These are phyloP conservation scores for Lasaia peninsularis DNA, from an alignment of 1,140 invertebrate species.

Conservation along the genomic window DNA sequence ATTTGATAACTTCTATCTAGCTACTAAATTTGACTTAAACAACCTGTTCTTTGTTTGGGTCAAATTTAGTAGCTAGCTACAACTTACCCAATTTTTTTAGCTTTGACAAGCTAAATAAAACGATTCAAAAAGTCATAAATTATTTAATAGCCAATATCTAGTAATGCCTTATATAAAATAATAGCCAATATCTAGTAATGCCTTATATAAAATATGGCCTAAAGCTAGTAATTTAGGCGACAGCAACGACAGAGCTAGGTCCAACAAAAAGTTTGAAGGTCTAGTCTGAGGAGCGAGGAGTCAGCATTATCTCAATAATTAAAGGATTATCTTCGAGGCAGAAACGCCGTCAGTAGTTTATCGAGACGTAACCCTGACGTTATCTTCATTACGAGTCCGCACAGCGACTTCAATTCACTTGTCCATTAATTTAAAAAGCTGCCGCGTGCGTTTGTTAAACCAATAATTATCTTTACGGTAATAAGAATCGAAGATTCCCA, in stretches of 20 bases:
- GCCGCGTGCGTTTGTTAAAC: constrained; percentile 57
- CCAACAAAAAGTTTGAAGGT: constrained; percentile 34
- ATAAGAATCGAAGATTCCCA: constrained; percentile 48
- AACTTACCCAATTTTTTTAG: too few species aligned
- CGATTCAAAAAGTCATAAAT: too few species aligned
- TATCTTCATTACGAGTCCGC: constrained; percentile 68
- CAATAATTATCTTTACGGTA: constrained; percentile 62
- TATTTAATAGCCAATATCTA: too few species aligned
- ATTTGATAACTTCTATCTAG: too few species aligned
- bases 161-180: too few species aligned
- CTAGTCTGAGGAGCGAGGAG: constrained; percentile 40
- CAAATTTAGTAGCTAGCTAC: too few species aligned
- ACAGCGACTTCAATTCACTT: constrained; percentile 61
- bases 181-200: too few species aligned
- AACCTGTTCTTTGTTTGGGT: too few species aligned
- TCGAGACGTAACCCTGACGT: constrained; percentile 47
- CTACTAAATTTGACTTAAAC: too few species aligned
- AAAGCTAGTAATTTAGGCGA: neutral
- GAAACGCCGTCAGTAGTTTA: constrained; percentile 65
- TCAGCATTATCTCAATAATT: constrained; percentile 60
- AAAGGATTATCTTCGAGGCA: constrained; percentile 54
- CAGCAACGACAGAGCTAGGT: neutral
- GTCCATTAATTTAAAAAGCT: constrained; percentile 70
- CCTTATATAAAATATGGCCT: too few species aligned
- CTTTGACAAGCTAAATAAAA: too few species aligned